A percentile compares a stretch with the other conserved stretches of the same genome.
Evolutionary conservation across 2,113 vertebrate genomes (phyloP).

Genomic region (Lates calcarifer): DNA sequence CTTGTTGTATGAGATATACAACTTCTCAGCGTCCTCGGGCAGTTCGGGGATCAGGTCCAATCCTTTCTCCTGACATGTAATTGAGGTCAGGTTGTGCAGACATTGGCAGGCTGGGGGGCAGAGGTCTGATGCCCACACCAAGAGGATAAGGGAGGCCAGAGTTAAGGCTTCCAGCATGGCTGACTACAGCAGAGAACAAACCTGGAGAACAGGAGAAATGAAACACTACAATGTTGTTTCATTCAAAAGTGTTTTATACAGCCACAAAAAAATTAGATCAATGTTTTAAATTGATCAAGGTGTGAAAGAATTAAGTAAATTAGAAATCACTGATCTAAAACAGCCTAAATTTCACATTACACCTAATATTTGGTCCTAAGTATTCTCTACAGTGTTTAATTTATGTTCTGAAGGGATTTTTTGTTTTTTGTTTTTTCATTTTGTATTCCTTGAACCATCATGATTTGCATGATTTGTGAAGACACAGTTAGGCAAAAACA

Average conservation of each 20-base stretch:
- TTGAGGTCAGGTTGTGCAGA: constrained; percentile 18
- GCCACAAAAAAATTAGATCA: neutral
- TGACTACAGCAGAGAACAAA: neutral
- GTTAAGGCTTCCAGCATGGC: constrained; percentile 51
- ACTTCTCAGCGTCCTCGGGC: constrained; percentile 42
- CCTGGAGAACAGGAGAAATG: neutral
- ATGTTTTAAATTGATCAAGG: neutral
- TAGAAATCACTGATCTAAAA: neutral
- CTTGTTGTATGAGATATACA: constrained; percentile 70
- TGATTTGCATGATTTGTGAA: neutral
- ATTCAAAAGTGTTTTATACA: neutral
- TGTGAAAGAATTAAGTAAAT: neutral
- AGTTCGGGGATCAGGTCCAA: constrained; percentile 67
- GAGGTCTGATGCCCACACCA: constrained; percentile 12
- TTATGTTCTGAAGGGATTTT: neutral
- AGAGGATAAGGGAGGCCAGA: constrained; percentile 36
- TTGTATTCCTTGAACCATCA: neutral
- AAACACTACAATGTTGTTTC: neutral
- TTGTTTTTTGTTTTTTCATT: neutral
- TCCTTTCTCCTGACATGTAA: constrained; percentile 51
- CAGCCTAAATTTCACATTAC: neutral
- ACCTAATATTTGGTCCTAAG: too few species aligned
- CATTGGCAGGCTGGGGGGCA: constrained; percentile 70
- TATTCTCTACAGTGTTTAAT: neutral
- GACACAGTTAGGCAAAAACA: neutral